Conservation (phyloP, 2,888 invertebrate species). For the Rotaria socialis region DNA sequence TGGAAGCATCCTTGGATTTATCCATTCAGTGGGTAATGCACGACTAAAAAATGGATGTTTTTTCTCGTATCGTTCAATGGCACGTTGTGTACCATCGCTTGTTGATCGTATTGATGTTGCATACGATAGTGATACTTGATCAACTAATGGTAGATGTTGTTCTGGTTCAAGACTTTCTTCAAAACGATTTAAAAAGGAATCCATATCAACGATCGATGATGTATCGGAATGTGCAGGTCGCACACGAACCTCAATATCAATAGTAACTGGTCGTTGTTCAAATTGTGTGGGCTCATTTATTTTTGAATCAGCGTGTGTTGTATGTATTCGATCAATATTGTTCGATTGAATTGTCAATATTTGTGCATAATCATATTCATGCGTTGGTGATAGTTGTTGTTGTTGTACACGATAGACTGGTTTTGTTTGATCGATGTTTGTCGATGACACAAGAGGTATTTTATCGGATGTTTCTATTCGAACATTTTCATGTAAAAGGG, state of each 20-base stretch:
- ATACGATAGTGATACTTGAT: conserved; percentile 15
- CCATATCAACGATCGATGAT: conserved; percentile 1
- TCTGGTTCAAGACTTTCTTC: conserved; percentile 4
- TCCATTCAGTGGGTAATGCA: not conserved
- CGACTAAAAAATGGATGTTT: conserved; percentile 1
- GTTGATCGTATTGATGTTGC: not conserved
- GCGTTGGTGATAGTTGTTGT: not conserved
- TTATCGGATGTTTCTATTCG: not conserved
- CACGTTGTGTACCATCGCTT: not conserved
- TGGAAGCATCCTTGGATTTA: not conserved
- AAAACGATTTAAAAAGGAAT: not conserved
- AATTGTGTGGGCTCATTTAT: not conserved
- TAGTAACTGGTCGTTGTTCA: not conserved
- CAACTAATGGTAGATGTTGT: conserved; percentile 33
- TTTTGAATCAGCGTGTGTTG: not conserved
- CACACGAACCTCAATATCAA: not conserved
- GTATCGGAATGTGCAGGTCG: not conserved
- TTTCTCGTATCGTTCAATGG: conserved; percentile 14
- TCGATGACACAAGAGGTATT: not conserved
- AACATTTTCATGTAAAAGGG: not conserved
- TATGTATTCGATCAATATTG: not conserved
- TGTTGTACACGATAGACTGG: not conserved
- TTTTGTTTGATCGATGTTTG: not conserved
- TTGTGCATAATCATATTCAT: not conserved
- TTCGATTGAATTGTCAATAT: not conserved